These are phyloP conservation scores for Phyllotis vaccarum DNA, from an alignment of 2,797 vertebrate genomes.

Conservation along the genomic window DNA sequence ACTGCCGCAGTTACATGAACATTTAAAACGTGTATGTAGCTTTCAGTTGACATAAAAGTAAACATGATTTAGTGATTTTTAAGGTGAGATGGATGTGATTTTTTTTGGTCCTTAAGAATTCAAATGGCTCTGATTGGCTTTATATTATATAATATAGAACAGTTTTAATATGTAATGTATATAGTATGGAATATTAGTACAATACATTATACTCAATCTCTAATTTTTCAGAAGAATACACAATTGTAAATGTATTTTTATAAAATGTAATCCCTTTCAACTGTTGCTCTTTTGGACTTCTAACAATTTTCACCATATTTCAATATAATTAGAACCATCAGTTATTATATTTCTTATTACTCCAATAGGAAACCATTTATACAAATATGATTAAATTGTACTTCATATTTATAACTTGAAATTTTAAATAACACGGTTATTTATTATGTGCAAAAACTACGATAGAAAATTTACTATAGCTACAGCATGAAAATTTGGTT, in stretches of 20 bases:
- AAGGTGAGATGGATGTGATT: constrained; percentile 1
- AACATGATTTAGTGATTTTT: not conserved
- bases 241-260: not conserved
- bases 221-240: constrained; percentile 50
- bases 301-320: constrained; percentile 6
- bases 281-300: constrained; percentile 9
- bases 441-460: constrained; percentile 27
- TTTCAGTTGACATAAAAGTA: constrained; percentile 41
- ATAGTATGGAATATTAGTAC: not conserved
- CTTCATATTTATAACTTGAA: constrained; percentile 1
- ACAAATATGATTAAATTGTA: constrained; percentile 20
- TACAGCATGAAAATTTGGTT: not conserved
- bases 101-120: constrained; percentile 44
- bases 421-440: constrained; percentile 70
- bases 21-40: not conserved
- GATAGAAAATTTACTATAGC: constrained; percentile 51
- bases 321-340: not conserved
- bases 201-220: constrained; percentile 55
- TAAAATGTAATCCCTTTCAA: constrained; percentile 7
- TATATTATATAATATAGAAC: constrained; percentile 4
- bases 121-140: not conserved
- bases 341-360: not conserved
- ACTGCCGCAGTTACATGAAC: not conserved
- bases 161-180: not conserved
- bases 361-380: not conserved